Evolutionary conservation across 1,140 invertebrate genomes (phyloP), one percentile per base, ranked within the genome.

Genomic region (Drosophila neocordata): DNA sequence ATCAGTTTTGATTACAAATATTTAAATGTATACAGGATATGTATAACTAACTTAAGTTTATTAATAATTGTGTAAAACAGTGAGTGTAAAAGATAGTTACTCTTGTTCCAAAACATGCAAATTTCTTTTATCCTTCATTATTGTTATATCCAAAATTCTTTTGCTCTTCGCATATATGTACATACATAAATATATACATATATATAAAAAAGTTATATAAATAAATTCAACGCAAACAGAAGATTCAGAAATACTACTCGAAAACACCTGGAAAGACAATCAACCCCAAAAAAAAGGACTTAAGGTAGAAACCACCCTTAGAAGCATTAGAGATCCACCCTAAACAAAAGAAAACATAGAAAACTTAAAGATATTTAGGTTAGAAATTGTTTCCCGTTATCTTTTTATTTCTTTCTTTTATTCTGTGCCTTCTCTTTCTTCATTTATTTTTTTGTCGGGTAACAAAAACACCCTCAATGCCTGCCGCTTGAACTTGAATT

Each of bases 401-500:
- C 41, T 35, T 41, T 56, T 27, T 15, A 6, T 18, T 18, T 56
- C 48, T 27, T 53, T 35, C 20, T 12, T 31, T 56, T 22, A 24
- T 66, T 20, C 6, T 31, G 27, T 6, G 27, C 7, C 7, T 31
- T 24, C 22, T 24, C 4, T 24, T 24, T 24, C 22, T 4, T 24
- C 4, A 24, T 24, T 24, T 24, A 24, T 24, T 24, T 24, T 71
- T 57, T 68, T 27, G n/a, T n/a, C n/a, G 34, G 37, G 20, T 35
- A 65, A 55, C 31, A 56, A 3, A 63, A 9, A 75, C 73, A 76
- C 73, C 73, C 73, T 65, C 73, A 22, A 41, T 37, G 58, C 51
- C 48, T 79, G 58, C 24, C 13, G 58, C 62, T 79, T 85, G 82
- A 85, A 85, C 82, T 85, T 85, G 82, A 85, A 85, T 82, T 71